Evolutionary conservation across 2,797 vertebrate species (phyloP).

Genomic region (Rhinoraja longicauda): DNA sequence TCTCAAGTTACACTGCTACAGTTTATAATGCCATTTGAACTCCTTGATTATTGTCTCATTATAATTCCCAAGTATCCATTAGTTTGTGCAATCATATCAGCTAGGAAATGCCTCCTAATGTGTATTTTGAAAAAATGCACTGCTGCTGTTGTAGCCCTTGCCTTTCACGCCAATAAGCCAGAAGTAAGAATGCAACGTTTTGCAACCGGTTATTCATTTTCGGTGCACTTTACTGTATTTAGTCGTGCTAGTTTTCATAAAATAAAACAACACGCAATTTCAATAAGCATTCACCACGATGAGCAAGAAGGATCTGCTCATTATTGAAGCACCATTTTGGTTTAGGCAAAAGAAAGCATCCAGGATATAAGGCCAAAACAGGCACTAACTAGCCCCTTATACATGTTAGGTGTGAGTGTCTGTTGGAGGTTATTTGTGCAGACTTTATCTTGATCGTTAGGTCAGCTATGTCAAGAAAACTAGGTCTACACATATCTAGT

Average conservation of each 20-base stretch:
- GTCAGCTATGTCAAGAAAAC: not conserved
- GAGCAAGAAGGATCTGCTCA: not conserved
- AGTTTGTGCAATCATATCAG: conserved; percentile 12
- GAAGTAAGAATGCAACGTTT: not conserved
- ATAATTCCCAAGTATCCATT: conserved; percentile 8
- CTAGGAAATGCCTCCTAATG: not conserved
- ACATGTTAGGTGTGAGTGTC: not conserved
- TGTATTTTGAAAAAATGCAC: not conserved
- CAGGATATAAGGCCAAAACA: not conserved
- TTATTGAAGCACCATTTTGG: not conserved
- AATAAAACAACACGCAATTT: not conserved
- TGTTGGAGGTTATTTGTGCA: not conserved
- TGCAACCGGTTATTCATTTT: not conserved
- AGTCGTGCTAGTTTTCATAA: not conserved
- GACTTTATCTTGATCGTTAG: not conserved
- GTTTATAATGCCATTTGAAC: conserved; percentile 20
- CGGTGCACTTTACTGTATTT: not conserved
- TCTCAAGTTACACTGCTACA: conserved; percentile 9
- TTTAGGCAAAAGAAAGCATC: not conserved
- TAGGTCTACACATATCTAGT: not conserved
- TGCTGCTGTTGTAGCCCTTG: not conserved
- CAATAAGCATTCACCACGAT: not conserved
- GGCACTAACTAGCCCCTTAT: no score
- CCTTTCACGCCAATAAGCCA: not conserved
- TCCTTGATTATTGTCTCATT: conserved; percentile 27